Conservation (phyloP, 2,888 invertebrate species). For the Limenitis camilla region DNA sequence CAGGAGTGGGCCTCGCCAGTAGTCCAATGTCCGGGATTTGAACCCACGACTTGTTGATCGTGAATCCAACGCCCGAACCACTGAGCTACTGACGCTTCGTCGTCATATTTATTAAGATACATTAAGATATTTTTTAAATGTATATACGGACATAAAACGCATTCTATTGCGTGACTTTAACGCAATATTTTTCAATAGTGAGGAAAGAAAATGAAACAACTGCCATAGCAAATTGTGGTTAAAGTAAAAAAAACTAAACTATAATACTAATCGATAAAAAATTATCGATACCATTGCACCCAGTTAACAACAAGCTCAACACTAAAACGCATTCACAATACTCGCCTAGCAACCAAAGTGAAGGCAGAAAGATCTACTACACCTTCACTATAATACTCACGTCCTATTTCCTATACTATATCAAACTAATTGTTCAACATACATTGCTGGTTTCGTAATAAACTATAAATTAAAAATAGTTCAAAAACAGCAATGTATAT, state of each 20-base stretch:
- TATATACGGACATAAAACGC: too few species aligned
- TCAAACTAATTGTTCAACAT: slow-evolving; percentile 7
- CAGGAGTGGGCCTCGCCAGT: too few species aligned
- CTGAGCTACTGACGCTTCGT: too few species aligned
- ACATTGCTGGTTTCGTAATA: slow-evolving; percentile 30
- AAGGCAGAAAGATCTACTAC: slow-evolving; percentile 63
- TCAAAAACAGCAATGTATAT: slow-evolving; percentile 28
- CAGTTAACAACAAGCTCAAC: slow-evolving; percentile 29
- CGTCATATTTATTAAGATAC: too few species aligned
- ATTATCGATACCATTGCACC: slow-evolving; percentile 43
- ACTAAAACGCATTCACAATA: slow-evolving; percentile 38
- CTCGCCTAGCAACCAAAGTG: slow-evolving; percentile 65
- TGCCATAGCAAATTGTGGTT: too few species aligned
- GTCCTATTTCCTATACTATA: slow-evolving; percentile 30
- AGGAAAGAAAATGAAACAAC: too few species aligned
- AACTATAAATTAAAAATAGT: background rate
- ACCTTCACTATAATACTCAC: slow-evolving; percentile 27
- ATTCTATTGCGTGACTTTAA: too few species aligned
- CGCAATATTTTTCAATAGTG: too few species aligned
- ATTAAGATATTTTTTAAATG: too few species aligned
- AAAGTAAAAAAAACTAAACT: background rate
- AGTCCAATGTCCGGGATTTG: too few species aligned
- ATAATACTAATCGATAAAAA: background rate
- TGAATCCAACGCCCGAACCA: too few species aligned
- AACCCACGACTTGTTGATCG: too few species aligned